phyloP scores from a whole-genome alignment of 2,113 vertebrate genomes.

The Poeciliopsis turrubarensis region DNA sequence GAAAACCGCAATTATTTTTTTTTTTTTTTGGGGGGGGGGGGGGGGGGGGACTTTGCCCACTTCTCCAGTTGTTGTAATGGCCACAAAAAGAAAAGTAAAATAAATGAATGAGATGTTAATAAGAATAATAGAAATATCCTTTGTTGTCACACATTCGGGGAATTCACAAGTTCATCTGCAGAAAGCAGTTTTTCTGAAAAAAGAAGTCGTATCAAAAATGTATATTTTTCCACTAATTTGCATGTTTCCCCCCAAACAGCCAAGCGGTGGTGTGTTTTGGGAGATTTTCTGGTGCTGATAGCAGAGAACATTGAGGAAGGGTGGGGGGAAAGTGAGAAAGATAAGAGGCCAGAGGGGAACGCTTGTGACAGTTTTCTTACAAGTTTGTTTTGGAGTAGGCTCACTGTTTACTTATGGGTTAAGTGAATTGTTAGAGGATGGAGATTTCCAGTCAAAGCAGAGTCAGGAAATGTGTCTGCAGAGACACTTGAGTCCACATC shows the following conservation, averaged over 20 bases:
- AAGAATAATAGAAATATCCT: not conserved
- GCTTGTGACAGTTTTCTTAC: slow-evolving; percentile 11
- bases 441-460: slow-evolving; percentile 33
- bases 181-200: not conserved
- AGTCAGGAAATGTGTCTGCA: slow-evolving; percentile 57
- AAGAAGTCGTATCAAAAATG: no score
- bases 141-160: not conserved
- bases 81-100: no score
- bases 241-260: not conserved
- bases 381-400: slow-evolving; percentile 17
- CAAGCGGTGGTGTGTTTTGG: slow-evolving; percentile 32
- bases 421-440: slow-evolving; percentile 50
- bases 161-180: no score
- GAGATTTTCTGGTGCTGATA: slow-evolving; percentile 48
- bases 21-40: no score
- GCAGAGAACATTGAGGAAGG: slow-evolving; percentile 54
- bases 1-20: not conserved
- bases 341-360: slow-evolving; percentile 44
- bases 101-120: not conserved
- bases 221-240: not conserved
- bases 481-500: slow-evolving; percentile 1
- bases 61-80: not conserved
- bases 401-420: slow-evolving; percentile 63
- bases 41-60: not conserved
- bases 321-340: slow-evolving; percentile 32